A percentile compares a stretch with the other conserved stretches of the same genome.
Conservation (phyloP, 1,140 invertebrate species). For the Platorchestia sp. region DNA sequence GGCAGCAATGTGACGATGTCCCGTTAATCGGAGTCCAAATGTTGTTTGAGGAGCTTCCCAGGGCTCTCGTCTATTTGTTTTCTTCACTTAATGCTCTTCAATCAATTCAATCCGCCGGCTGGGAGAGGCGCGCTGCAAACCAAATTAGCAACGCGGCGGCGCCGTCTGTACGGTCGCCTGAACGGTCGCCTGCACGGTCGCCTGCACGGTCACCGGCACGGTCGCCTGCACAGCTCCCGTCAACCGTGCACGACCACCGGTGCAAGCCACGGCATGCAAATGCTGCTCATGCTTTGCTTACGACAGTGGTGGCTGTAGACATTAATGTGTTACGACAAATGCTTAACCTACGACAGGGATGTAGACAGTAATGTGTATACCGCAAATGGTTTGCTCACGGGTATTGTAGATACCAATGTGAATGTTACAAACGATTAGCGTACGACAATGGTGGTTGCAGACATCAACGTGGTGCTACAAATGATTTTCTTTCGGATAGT, state of each 20-base stretch:
- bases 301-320: too few species aligned
- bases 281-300: not conserved
- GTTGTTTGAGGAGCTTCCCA: slow-evolving; percentile 6
- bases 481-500: too few species aligned
- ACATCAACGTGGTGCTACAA: too few species aligned
- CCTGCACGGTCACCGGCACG: not conserved
- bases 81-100: not conserved
- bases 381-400: not conserved
- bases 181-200: not conserved
- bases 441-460: too few species aligned
- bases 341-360: too few species aligned
- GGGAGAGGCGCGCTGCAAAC: not conserved
- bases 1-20: not conserved
- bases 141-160: not conserved
- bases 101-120: not conserved
- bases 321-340: too few species aligned
- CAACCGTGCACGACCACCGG: not conserved
- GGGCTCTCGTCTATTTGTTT: not conserved
- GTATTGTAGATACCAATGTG: not conserved
- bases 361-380: too few species aligned
- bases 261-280: not conserved
- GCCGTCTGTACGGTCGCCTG: not conserved
- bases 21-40: slow-evolving; percentile 4
- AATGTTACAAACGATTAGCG: too few species aligned
- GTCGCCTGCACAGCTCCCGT: not conserved